A percentile compares a stretch with the other conserved stretches of the same genome.
phyloP scores from a whole-genome alignment of 1,140 invertebrate genomes.

The Musca vetustissima region DNA sequence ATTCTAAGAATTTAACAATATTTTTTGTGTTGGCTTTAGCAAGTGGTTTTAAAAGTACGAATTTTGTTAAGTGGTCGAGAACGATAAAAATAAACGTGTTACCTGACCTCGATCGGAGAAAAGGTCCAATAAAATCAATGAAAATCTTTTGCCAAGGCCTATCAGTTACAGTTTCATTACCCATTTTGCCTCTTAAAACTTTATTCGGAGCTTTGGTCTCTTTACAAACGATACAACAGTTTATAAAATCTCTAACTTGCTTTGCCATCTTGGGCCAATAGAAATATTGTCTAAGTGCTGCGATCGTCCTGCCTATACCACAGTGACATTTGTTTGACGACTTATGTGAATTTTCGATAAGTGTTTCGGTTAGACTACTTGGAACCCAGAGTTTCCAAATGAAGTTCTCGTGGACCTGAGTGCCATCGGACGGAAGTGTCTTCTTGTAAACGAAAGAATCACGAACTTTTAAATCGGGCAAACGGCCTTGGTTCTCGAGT shows the following conservation, averaged over 20 bases:
- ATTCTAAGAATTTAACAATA: slow-evolving; percentile 16
- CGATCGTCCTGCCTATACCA: background rate
- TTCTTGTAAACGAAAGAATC: background rate
- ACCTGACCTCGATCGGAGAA: background rate
- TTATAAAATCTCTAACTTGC: background rate
- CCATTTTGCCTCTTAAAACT: slow-evolving; percentile 4
- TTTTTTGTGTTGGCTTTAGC: background rate
- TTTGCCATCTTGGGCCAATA: slow-evolving; percentile 14
- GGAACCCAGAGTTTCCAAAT: slow-evolving; percentile 18
- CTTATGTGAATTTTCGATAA: too few relatives aligned
- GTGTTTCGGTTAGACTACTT: too few relatives aligned
- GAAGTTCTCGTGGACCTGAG: background rate
- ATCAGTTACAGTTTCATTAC: background rate
- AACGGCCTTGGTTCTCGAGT: background rate
- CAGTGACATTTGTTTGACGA: background rate
- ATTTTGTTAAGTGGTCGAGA: slow-evolving; percentile 26
- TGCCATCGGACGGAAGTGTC: background rate
- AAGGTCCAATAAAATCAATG: slow-evolving; percentile 19
- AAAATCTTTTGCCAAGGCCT: slow-evolving; percentile 30
- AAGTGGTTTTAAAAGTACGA: background rate
- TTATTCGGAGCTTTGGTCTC: background rate
- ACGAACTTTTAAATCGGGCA: background rate
- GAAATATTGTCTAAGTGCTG: background rate
- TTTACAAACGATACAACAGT: background rate
- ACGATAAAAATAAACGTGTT: background rate